phyloP scores from a whole-genome alignment of 2,888 invertebrate genomes.

The Ichneumoninae sp. region DNA sequence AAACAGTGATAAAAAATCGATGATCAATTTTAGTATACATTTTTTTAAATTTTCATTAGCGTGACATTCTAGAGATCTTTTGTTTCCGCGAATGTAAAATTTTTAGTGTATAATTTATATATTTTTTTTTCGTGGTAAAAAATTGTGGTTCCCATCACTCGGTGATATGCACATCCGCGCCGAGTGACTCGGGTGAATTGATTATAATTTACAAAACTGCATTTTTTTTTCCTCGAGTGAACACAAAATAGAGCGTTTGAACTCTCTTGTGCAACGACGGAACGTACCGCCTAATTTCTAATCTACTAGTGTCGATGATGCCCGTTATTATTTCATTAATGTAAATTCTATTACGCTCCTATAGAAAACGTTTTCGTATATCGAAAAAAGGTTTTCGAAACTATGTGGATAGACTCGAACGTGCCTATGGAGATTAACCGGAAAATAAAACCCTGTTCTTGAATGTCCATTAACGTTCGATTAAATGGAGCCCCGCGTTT shows the following conservation, averaged over 20 bases:
- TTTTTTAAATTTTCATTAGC: conserved; percentile 9
- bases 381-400: background rate
- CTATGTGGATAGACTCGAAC: conserved; percentile 21
- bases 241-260: conserved; percentile 15
- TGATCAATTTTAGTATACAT: conserved; percentile 38
- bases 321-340: conserved; percentile 4
- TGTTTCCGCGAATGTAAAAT: conserved; percentile 27
- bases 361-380: conserved; percentile 6
- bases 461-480: conserved; percentile 13
- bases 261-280: conserved; percentile 38
- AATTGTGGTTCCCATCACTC: conserved; percentile 33
- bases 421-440: conserved; percentile 11
- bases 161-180: conserved; percentile 21
- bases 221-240: background rate
- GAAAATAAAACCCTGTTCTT: conserved; percentile 14
- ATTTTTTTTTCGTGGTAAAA: conserved; percentile 8
- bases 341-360: conserved; percentile 37
- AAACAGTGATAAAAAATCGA: conserved; percentile 48
- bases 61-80: conserved; percentile 39
- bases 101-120: conserved; percentile 37
- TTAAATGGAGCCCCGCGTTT: conserved; percentile 23
- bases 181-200: conserved; percentile 5
- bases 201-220: conserved; percentile 15
- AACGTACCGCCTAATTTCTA: conserved; percentile 25
- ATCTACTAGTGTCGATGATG: conserved; percentile 24